Evolutionary conservation across 2,888 invertebrate genomes (phyloP).

Genomic region (Tetragnatha montana): DNA sequence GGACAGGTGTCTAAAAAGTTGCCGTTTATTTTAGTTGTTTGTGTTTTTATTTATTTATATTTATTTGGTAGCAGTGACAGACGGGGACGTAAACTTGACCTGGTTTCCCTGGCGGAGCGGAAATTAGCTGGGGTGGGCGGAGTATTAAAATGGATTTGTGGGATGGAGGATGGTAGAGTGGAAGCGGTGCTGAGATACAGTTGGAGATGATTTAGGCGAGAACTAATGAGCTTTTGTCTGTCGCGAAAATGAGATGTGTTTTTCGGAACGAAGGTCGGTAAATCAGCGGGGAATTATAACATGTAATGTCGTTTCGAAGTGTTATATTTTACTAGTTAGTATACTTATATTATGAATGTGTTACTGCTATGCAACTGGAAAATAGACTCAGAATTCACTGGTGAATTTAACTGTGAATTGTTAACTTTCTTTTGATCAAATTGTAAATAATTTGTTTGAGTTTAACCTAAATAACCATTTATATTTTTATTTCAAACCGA

Average conservation of each 20-base stretch:
- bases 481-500: no score
- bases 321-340: no score
- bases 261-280: neutral
- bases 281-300: neutral
- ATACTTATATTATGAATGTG: no score
- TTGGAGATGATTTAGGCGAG: neutral
- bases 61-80: constrained; percentile 44
- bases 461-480: no score
- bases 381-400: no score
- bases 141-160: constrained; percentile 23
- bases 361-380: no score
- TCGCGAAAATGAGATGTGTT: neutral
- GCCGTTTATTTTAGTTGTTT: neutral
- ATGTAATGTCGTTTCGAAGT: no score
- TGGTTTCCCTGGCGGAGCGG: constrained; percentile 48
- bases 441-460: no score
- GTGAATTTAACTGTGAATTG: no score
- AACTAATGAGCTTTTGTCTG: neutral
- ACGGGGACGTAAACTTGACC: constrained; percentile 61
- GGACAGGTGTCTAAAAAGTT: constrained; percentile 58
- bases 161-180: neutral
- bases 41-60: neutral
- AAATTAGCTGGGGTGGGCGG: constrained; percentile 50
- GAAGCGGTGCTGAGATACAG: neutral
- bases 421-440: no score